Conservation (phyloP, 2,797 vertebrate species). For the Xyrichtys novacula region DNA sequence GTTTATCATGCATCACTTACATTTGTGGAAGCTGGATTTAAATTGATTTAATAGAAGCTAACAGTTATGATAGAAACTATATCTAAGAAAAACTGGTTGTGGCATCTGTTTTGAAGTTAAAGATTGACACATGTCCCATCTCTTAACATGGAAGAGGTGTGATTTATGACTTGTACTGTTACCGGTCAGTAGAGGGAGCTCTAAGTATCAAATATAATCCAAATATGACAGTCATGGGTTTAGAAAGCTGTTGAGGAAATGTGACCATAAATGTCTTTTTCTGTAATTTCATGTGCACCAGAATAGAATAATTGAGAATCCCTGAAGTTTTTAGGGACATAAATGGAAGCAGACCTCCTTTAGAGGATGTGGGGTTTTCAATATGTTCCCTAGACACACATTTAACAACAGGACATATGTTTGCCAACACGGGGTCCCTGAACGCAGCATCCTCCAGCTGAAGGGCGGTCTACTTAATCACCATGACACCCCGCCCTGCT, state of each 20-base stretch:
- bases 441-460: slow-evolving; percentile 58
- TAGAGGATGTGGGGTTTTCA: neutral
- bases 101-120: too few species aligned
- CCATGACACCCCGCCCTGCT: slow-evolving; percentile 62
- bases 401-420: slow-evolving; percentile 63
- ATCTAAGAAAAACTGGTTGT: too few species aligned
- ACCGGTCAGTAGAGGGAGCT: too few species aligned
- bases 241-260: neutral
- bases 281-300: neutral
- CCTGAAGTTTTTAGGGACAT: slow-evolving; percentile 13
- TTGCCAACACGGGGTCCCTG: slow-evolving; percentile 55
- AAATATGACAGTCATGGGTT: neutral
- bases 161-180: neutral
- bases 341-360: slow-evolving; percentile 39
- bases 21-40: too few species aligned
- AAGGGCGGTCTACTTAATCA: slow-evolving; percentile 73
- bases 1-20: too few species aligned
- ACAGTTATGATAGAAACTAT: too few species aligned
- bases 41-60: too few species aligned
- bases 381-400: slow-evolving; percentile 6
- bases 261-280: neutral
- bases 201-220: too few species aligned
- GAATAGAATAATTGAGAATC: slow-evolving; percentile 16
- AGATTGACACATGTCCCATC: too few species aligned
- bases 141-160: too few species aligned